These are phyloP conservation scores for Poeciliopsis retropinna DNA, from an alignment of 2,113 vertebrate genomes.

Conservation along the genomic window DNA sequence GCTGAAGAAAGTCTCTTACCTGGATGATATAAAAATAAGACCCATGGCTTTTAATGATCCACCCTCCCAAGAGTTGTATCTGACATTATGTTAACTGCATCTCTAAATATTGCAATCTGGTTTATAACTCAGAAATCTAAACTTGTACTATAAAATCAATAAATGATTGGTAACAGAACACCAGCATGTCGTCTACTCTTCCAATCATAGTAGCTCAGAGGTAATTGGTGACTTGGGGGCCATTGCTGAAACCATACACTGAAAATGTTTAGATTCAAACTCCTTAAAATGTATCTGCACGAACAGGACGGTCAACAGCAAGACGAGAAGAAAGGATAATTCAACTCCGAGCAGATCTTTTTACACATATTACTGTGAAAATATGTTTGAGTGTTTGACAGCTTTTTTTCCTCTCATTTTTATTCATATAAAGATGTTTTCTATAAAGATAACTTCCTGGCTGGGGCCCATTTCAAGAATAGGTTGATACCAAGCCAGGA, in stretches of 20 bases:
- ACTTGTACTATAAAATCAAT: neutral
- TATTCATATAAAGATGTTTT: neutral
- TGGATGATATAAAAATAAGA: neutral
- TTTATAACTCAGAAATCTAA: neutral
- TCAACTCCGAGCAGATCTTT: neutral
- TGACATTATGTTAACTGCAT: neutral
- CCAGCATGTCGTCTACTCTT: neutral
- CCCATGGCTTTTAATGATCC: neutral
- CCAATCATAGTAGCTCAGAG: neutral
- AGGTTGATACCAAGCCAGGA: conserved; percentile 3
- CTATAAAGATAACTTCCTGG: neutral
- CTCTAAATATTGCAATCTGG: neutral
- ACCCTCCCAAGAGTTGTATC: neutral
- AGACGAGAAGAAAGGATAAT: conserved; percentile 6
- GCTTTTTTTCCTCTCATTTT: neutral
- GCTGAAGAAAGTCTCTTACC: neutral
- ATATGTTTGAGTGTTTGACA: conserved; percentile 5
- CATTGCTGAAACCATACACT: neutral
- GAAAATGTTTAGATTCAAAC: neutral
- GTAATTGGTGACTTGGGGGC: neutral
- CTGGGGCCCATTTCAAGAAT: neutral
- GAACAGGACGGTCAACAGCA: conserved; percentile 26
- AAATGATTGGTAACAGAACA: neutral
- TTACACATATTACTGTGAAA: neutral
- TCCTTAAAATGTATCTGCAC: neutral